A percentile compares a stretch with the other conserved stretches of the same genome.
phyloP scores from a whole-genome alignment of 92 coral and sea anemone genomes.

The Montipora capitata region DNA sequence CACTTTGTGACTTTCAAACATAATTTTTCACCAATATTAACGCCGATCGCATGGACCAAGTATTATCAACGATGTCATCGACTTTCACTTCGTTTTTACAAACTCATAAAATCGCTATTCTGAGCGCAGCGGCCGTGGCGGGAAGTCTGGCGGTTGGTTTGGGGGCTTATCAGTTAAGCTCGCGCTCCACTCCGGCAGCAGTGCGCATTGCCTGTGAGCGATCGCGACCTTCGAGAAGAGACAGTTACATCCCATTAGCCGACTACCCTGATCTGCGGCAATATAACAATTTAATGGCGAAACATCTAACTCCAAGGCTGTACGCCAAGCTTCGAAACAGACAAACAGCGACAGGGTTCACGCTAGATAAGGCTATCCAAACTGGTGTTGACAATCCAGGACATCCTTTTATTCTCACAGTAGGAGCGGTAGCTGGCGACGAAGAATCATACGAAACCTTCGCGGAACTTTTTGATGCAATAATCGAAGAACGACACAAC shows the following conservation, averaged over 20 bases:
- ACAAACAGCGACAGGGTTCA: conserved; percentile 84
- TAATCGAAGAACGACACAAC: conserved; percentile 94
- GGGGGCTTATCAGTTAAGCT: conserved; percentile 18
- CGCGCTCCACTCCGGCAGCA: background rate
- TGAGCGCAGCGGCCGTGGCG: conserved; percentile 12
- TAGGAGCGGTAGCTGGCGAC: conserved; percentile 96
- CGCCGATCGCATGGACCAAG: conserved; percentile 6
- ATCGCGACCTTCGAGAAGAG: too few species aligned
- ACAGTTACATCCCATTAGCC: conserved; percentile 64
- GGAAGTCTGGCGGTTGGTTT: conserved; percentile 63
- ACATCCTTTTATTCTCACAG: conserved; percentile 94
- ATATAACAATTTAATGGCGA: conserved; percentile 97
- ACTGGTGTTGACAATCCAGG: conserved; percentile 98
- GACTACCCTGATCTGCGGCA: conserved; percentile 94
- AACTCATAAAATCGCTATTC: conserved; percentile 24
- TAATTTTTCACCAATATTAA: background rate
- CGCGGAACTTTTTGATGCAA: conserved; percentile 94
- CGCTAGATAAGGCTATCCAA: conserved; percentile 92
- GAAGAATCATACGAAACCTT: conserved; percentile 89
- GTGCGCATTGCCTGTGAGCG: conserved; percentile 41
- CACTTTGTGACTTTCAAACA: background rate
- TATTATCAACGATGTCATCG: conserved; percentile 4
- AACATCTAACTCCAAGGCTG: conserved; percentile 90
- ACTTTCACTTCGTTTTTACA: background rate
- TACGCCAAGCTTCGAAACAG: conserved; percentile 90